Evolutionary conservation across 2,888 invertebrate species (phyloP).

Genomic region (Cephus runcator): DNA sequence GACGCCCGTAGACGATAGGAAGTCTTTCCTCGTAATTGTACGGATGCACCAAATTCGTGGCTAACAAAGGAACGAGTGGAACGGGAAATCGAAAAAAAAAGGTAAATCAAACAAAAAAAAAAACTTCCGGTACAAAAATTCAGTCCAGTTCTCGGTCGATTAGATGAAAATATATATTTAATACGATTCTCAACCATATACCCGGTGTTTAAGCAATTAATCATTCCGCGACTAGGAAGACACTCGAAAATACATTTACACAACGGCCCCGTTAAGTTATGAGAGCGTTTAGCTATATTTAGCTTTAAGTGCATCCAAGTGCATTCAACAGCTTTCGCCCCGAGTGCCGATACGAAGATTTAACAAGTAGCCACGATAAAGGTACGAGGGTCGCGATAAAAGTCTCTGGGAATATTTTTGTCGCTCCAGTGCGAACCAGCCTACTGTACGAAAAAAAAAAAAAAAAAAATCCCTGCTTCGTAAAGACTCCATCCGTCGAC

Average conservation of each 20-base stretch:
- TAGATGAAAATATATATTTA: background rate
- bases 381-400: background rate
- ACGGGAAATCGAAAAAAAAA: conserved; percentile 19
- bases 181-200: background rate
- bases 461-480: background rate
- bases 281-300: background rate
- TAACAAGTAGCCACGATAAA: background rate
- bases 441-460: background rate
- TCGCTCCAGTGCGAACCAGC: background rate
- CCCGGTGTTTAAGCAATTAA: background rate
- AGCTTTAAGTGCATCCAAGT: background rate
- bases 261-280: background rate
- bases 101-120: conserved; percentile 12
- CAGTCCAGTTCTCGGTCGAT: background rate
- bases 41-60: conserved; percentile 46
- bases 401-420: background rate
- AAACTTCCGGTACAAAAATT: background rate
- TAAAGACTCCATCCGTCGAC: background rate
- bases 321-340: background rate
- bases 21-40: conserved; percentile 35
- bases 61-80: conserved; percentile 28
- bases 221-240: background rate
- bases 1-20: conserved; percentile 34
- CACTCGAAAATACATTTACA: background rate
- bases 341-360: background rate